These are phyloP conservation scores for Drosophila orena DNA, from an alignment of 1,140 invertebrate species.

Conservation along the genomic window DNA sequence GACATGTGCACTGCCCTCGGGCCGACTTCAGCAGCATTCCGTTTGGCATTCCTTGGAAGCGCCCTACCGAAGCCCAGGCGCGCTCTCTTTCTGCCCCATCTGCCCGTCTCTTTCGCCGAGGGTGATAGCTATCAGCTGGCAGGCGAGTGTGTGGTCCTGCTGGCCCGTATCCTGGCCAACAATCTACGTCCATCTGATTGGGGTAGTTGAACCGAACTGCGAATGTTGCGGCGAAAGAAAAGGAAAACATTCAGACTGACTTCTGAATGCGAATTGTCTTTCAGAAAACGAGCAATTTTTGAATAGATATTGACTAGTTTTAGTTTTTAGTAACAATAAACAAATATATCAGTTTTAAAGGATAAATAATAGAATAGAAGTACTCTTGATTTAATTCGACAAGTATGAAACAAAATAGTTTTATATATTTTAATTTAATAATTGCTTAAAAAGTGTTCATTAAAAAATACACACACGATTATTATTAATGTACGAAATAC, in stretches of 20 bases:
- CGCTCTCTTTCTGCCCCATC: not conserved
- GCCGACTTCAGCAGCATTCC: slow-evolving; percentile 36
- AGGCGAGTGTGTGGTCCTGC: slow-evolving; percentile 52
- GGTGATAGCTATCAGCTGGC: slow-evolving; percentile 59
- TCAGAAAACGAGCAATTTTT: not conserved
- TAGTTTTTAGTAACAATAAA: not conserved
- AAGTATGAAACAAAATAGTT: too few relatives aligned
- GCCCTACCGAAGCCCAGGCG: slow-evolving; percentile 23
- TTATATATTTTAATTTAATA: too few relatives aligned
- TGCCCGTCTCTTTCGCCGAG: slow-evolving; percentile 3
- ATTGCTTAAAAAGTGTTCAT: too few relatives aligned
- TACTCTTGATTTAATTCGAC: too few relatives aligned
- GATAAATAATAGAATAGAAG: too few relatives aligned
- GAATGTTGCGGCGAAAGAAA: not conserved
- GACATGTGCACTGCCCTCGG: slow-evolving; percentile 34
- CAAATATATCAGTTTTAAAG: too few relatives aligned
- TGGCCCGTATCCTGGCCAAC: slow-evolving; percentile 46
- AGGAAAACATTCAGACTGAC: not conserved
- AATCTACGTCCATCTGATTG: slow-evolving; percentile 45
- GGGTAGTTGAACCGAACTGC: slow-evolving; percentile 36
- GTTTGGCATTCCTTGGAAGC: slow-evolving; percentile 43
- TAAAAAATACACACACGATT: not conserved
- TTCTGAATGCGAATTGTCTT: not conserved
- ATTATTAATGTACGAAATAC: not conserved
- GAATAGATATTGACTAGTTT: not conserved